A percentile compares a stretch with the other conserved stretches of the same genome.
Evolutionary conservation across 2,888 invertebrate species (phyloP).

Genomic region (Acrobasis repandana): DNA sequence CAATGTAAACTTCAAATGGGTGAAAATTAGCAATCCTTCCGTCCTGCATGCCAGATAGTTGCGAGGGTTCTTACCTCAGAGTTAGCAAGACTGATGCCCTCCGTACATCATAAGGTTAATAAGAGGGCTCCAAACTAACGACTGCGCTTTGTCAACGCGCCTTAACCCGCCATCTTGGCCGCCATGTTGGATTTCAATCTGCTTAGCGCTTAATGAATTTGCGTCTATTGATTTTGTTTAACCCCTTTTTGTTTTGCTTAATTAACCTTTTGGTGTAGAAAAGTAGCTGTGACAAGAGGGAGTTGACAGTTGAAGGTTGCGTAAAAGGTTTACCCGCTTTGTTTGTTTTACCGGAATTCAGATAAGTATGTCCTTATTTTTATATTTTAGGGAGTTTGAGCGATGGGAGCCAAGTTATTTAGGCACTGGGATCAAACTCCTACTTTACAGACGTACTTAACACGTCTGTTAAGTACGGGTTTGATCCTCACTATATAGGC

Average conservation of each 20-base stretch:
- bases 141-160: constrained; percentile 81
- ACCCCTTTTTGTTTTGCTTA: constrained; percentile 82
- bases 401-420: too few relatives aligned
- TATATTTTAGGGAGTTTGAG: neutral
- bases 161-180: constrained; percentile 76
- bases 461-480: too few relatives aligned
- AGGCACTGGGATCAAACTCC: too few relatives aligned
- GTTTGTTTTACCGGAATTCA: constrained; percentile 18
- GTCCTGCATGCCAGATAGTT: constrained; percentile 28
- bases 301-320: constrained; percentile 46
- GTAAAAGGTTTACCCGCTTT: constrained; percentile 22
- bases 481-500: too few relatives aligned
- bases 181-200: constrained; percentile 82
- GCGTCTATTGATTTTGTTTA: constrained; percentile 82
- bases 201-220: constrained; percentile 82
- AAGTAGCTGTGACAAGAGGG: constrained; percentile 58
- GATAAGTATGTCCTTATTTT: neutral
- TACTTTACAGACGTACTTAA: too few relatives aligned
- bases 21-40: constrained; percentile 10
- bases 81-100: constrained; percentile 71
- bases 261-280: constrained; percentile 78
- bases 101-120: constrained; percentile 84
- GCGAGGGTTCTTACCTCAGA: constrained; percentile 51
- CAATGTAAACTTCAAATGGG: neutral
- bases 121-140: constrained; percentile 83